These are phyloP conservation scores for Artemisiospiza belli DNA, from an alignment of 2,113 vertebrate genomes.

Conservation along the genomic window DNA sequence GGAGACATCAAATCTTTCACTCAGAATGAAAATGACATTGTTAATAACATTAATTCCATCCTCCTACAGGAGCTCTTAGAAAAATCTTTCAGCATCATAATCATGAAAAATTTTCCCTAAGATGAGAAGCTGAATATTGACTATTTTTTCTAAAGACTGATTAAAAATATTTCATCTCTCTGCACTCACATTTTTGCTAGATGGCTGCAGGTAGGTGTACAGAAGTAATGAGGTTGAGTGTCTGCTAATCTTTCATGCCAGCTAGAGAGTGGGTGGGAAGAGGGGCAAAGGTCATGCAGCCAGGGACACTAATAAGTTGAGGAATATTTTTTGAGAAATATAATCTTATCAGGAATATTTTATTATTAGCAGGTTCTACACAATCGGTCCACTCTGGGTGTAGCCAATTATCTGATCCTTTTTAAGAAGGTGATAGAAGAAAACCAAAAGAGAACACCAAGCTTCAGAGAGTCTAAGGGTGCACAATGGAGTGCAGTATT, in stretches of 20 bases:
- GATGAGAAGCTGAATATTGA: background rate
- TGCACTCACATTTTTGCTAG: background rate
- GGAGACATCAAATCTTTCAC: background rate
- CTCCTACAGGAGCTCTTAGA: background rate
- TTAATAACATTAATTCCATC: background rate
- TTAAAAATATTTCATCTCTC: background rate
- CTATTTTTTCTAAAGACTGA: background rate
- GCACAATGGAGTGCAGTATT: background rate
- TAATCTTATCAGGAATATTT: background rate
- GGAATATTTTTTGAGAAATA: background rate
- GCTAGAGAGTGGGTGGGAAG: background rate
- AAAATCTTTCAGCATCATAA: background rate
- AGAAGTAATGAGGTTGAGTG: background rate
- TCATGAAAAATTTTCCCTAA: background rate
- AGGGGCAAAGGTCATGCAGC: background rate
- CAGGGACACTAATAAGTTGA: background rate
- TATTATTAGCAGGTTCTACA: background rate
- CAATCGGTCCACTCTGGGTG: rapidly evolving
- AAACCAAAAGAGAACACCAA: background rate
- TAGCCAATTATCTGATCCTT: background rate
- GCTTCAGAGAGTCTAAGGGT: background rate
- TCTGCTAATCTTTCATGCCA: background rate
- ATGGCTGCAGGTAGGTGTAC: background rate
- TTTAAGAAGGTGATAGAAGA: background rate
- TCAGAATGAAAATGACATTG: background rate